phyloP scores from a whole-genome alignment of 2,113 vertebrate species.

The Pelecanoides urinatrix region DNA sequence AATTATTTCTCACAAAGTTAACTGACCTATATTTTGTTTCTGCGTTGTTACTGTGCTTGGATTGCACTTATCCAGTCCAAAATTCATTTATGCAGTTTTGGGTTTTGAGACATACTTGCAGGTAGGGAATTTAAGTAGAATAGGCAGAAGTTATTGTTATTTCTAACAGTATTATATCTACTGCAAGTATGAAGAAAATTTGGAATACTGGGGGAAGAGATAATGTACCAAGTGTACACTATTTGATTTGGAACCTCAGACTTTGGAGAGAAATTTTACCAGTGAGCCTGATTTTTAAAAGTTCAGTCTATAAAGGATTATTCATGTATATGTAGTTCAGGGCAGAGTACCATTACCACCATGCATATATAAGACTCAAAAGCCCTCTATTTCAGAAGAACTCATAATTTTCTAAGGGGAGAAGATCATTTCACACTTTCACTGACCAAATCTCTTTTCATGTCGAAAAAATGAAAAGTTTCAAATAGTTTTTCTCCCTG shows the following conservation, averaged over 20 bases:
- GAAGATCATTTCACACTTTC: not conserved
- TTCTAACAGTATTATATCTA: not conserved
- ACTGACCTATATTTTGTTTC: not conserved
- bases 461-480: not conserved
- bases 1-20: not conserved
- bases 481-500: not conserved
- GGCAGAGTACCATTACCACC: not conserved
- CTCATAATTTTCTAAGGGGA: not conserved
- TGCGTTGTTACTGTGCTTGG: not conserved
- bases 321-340: not conserved
- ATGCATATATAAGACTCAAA: not conserved
- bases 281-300: not conserved
- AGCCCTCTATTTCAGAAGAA: not conserved
- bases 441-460: not conserved
- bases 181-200: not conserved
- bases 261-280: not conserved
- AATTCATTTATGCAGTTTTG: not conserved
- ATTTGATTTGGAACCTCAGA: not conserved
- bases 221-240: not conserved
- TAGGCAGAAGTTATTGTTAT: not conserved
- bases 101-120: not conserved
- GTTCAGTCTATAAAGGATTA: not conserved
- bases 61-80: not conserved
- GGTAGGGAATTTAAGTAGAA: not conserved
- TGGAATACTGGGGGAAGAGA: not conserved